Evolutionary conservation across 2,888 invertebrate species (phyloP).

Genomic region (Ceriagrion tenellum): DNA sequence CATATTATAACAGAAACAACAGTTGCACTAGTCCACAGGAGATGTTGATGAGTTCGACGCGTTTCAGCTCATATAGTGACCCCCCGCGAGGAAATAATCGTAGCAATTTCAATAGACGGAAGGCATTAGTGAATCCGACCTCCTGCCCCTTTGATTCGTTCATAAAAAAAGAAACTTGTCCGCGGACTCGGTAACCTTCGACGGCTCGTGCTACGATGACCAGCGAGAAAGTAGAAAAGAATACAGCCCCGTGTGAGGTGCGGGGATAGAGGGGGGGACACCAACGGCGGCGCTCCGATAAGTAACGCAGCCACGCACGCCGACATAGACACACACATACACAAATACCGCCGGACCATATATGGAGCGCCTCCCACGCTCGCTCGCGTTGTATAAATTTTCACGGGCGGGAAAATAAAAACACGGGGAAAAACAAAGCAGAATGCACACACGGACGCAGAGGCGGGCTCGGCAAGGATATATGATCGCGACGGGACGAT

Average conservation of each 20-base stretch:
- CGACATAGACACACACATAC: neutral
- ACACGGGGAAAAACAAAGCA: neutral
- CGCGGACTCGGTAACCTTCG: neutral
- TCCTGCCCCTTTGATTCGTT: neutral
- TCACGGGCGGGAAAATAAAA: neutral
- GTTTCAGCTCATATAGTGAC: no score
- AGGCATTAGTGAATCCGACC: neutral
- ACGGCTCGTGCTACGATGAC: neutral
- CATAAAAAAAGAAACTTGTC: neutral
- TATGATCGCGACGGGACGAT: no score
- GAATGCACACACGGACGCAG: neutral
- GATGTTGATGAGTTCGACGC: no score
- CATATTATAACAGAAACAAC: no score
- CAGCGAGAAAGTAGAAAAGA: neutral
- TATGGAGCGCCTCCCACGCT: neutral
- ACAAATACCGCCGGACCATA: neutral
- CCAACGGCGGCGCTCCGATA: neutral
- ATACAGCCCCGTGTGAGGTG: no score
- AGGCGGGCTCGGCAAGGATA: no score
- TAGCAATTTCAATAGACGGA: neutral
- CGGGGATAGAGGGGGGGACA: no score
- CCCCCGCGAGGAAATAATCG: neutral
- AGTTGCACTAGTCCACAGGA: no score
- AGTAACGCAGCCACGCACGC: neutral
- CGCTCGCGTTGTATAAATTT: neutral